Evolutionary conservation across 2,888 invertebrate species (phyloP).

Genomic region (Drosophila rellima): DNA sequence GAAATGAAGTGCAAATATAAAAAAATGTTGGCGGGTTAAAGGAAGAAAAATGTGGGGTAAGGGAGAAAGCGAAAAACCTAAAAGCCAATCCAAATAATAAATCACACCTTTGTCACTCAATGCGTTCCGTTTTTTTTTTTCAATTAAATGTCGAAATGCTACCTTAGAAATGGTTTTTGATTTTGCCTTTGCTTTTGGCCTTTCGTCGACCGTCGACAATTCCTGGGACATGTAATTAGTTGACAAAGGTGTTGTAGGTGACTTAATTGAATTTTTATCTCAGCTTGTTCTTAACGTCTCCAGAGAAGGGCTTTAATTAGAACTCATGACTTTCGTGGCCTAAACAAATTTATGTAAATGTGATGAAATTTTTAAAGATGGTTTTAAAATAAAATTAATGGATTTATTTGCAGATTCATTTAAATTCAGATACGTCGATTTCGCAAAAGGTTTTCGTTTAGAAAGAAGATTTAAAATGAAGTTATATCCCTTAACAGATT

Average conservation of each 20-base stretch:
- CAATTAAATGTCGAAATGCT: slow-evolving; percentile 72
- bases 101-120: slow-evolving; percentile 79
- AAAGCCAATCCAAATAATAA: slow-evolving; percentile 74
- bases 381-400: not conserved
- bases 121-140: slow-evolving; percentile 50
- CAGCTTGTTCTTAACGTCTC: slow-evolving; percentile 39
- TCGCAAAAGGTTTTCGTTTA: not conserved
- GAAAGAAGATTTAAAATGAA: not conserved
- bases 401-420: not conserved
- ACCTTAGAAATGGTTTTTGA: slow-evolving; percentile 58
- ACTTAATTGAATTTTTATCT: slow-evolving; percentile 80
- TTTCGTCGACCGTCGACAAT: slow-evolving; percentile 58
- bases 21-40: slow-evolving; percentile 29
- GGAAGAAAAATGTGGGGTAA: not conserved
- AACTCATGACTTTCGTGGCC: slow-evolving; percentile 13
- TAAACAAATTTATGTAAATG: slow-evolving; percentile 45
- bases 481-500: not conserved
- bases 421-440: not conserved
- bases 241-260: slow-evolving; percentile 73
- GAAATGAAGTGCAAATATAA: slow-evolving; percentile 58
- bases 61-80: slow-evolving; percentile 26
- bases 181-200: slow-evolving; percentile 43
- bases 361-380: not conserved
- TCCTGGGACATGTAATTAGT: slow-evolving; percentile 72
- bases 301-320: slow-evolving; percentile 48